phyloP scores from a whole-genome alignment of 2,888 invertebrate genomes.

The Dryobota labecula region DNA sequence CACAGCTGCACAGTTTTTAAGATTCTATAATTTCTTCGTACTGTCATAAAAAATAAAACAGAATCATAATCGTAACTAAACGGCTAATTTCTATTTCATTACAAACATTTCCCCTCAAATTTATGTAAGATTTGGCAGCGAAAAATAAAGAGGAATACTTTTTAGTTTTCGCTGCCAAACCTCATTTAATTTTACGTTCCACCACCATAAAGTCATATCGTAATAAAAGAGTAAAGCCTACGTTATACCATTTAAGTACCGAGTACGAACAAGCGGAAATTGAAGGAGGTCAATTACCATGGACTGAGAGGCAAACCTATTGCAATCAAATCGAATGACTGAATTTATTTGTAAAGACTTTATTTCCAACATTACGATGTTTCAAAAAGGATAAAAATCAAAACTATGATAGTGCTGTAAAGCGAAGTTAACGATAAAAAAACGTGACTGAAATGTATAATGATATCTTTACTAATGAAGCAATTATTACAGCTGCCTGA shows the following conservation, averaged over 20 bases:
- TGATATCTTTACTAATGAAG: neutral
- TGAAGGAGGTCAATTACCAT: slow-evolving; percentile 11
- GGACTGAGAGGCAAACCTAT: neutral
- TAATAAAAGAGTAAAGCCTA: slow-evolving; percentile 38
- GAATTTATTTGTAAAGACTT: slow-evolving; percentile 15
- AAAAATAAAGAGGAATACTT: neutral
- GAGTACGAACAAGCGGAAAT: slow-evolving; percentile 8
- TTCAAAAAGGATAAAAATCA: no score
- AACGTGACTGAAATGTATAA: neutral
- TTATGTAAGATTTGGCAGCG: neutral
- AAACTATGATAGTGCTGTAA: no score
- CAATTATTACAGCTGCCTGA: neutral
- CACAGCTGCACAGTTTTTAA: no score
- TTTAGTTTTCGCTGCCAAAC: slow-evolving; percentile 10
- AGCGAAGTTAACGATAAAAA: no score
- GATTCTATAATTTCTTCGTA: neutral
- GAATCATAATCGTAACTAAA: neutral
- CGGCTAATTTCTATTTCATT: neutral
- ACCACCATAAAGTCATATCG: slow-evolving; percentile 32
- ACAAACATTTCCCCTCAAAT: neutral
- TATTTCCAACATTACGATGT: slow-evolving; percentile 3
- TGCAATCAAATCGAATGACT: slow-evolving; percentile 14
- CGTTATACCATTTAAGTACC: slow-evolving; percentile 30
- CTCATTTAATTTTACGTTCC: slow-evolving; percentile 28
- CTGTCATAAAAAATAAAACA: neutral